Percentiles rank a stretch among this genome's conserved stretches.
Conservation (phyloP, 2,113 vertebrate species). For the Charina bottae region DNA sequence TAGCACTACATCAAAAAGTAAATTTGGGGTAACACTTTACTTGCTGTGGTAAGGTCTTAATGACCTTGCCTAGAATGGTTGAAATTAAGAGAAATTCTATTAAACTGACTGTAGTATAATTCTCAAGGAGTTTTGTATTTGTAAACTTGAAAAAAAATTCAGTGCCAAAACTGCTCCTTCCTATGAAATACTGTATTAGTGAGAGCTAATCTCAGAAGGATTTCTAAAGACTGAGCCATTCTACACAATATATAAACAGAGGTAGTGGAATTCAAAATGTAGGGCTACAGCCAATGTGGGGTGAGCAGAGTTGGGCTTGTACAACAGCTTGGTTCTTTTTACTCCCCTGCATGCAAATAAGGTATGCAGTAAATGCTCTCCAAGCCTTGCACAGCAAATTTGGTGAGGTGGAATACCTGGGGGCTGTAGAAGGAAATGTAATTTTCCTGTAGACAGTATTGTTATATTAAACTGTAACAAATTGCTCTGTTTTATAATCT, state of each 20-base stretch:
- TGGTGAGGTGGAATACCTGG: not conserved
- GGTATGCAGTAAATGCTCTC: not conserved
- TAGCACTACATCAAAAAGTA: conserved; percentile 2
- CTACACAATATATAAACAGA: not conserved
- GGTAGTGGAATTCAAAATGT: not conserved
- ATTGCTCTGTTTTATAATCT: not conserved
- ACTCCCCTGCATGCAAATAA: not conserved
- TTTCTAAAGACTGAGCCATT: conserved; percentile 7
- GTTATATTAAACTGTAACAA: not conserved
- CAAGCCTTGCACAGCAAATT: not conserved
- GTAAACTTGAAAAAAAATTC: conserved; percentile 50
- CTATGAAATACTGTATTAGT: conserved; percentile 17
- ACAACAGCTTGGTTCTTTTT: not conserved
- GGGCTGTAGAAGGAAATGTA: too few relatives aligned
- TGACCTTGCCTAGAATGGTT: conserved; percentile 8
- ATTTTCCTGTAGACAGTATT: not conserved
- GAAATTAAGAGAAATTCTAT: conserved; percentile 20
- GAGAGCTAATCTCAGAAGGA: not conserved
- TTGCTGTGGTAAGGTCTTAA: not conserved
- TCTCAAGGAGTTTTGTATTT: conserved; percentile 47
- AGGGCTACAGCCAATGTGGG: not conserved
- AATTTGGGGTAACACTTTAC: conserved; percentile 34
- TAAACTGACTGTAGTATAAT: conserved; percentile 31
- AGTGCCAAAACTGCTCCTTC: conserved; percentile 63
- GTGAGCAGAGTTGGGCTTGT: not conserved